These are phyloP conservation scores for Paragorgia papillata DNA, from an alignment of 92 coral and sea anemone species.

Conservation along the genomic window DNA sequence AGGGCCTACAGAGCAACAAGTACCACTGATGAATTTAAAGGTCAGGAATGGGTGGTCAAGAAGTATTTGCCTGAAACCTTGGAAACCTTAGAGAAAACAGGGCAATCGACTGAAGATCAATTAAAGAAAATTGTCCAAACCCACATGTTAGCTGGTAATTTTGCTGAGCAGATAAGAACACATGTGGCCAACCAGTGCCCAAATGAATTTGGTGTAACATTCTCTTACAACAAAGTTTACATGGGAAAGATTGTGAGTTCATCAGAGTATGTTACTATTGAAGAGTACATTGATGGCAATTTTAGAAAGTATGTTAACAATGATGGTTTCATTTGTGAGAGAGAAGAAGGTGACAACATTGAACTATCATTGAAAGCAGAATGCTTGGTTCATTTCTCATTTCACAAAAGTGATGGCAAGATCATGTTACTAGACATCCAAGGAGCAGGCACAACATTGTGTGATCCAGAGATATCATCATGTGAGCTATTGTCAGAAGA, in stretches of 20 bases:
- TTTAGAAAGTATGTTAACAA: constrained; percentile 71
- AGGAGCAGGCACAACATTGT: constrained; percentile 66
- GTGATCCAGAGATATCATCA: constrained; percentile 76
- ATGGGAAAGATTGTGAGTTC: constrained; percentile 43
- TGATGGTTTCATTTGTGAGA: constrained; percentile 53
- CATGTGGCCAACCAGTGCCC: not conserved
- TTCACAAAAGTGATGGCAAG: constrained; percentile 60
- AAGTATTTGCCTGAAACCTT: constrained; percentile 36
- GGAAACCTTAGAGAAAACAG: constrained; percentile 31
- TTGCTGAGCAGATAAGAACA: constrained; percentile 45
- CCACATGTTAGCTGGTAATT: constrained; percentile 65
- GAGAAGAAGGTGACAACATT: constrained; percentile 10
- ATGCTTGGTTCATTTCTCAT: constrained; percentile 65
- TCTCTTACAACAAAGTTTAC: constrained; percentile 38
- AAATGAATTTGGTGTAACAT: constrained; percentile 49
- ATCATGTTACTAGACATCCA: constrained; percentile 65
- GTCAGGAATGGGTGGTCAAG: constrained; percentile 42
- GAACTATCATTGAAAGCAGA: constrained; percentile 56
- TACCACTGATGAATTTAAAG: constrained; percentile 5
- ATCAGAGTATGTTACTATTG: constrained; percentile 60
- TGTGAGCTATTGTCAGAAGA: constrained; percentile 35
- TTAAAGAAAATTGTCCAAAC: constrained; percentile 61
- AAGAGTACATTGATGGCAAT: constrained; percentile 63
- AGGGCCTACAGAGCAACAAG: constrained; percentile 40
- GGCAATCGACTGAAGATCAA: constrained; percentile 53